A percentile compares a stretch with the other conserved stretches of the same genome.
phyloP scores from a whole-genome alignment of 1,140 invertebrate species.

The Atta colombica region DNA sequence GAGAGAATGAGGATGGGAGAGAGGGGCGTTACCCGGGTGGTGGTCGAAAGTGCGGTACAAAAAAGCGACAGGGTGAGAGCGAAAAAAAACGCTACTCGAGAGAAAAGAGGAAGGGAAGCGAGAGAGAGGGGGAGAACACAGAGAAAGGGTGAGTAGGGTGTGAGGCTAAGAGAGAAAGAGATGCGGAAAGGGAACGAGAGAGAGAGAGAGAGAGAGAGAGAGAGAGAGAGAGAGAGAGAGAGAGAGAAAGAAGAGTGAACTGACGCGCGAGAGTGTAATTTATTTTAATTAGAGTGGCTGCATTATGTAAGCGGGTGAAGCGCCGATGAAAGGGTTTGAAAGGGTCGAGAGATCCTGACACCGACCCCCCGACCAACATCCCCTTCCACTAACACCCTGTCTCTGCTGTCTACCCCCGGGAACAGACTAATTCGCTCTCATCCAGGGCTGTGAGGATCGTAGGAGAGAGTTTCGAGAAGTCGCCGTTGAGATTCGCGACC shows the following conservation, averaged over 20 bases:
- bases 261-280: constrained; percentile 81
- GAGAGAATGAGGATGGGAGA: constrained; percentile 58
- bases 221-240: constrained; percentile 61
- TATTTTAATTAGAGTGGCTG: constrained; percentile 87
- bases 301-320: constrained; percentile 85
- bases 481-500: neutral
- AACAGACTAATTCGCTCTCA: constrained; percentile 85
- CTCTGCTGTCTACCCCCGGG: constrained; percentile 69
- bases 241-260: constrained; percentile 65
- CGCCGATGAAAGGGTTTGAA: constrained; percentile 83
- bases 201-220: constrained; percentile 41
- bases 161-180: constrained; percentile 3
- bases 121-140: constrained; percentile 62
- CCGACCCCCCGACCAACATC: constrained; percentile 65
- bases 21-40: constrained; percentile 70
- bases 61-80: constrained; percentile 66
- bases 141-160: constrained; percentile 27
- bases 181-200: constrained; percentile 66
- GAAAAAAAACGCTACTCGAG: constrained; percentile 53
- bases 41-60: constrained; percentile 80
- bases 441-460: constrained; percentile 59
- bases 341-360: constrained; percentile 80
- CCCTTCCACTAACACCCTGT: constrained; percentile 70
- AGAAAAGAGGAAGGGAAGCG: constrained; percentile 48
- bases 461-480: constrained; percentile 54